Evolutionary conservation across 2,888 invertebrate species (phyloP).

Genomic region (Eulithis prunata): DNA sequence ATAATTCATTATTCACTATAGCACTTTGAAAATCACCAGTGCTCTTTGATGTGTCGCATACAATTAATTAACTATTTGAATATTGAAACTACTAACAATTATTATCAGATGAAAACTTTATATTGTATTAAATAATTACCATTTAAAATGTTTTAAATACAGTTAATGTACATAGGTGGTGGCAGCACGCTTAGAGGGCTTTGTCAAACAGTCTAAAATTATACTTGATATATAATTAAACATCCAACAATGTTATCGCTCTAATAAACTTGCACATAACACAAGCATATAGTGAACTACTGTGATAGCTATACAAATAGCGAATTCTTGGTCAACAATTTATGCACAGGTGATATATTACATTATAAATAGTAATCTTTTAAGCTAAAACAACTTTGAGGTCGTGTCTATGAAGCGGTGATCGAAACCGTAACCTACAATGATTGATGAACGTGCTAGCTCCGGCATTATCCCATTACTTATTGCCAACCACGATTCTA

Average conservation of each 20-base stretch:
- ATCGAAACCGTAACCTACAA: slow-evolving; percentile 57
- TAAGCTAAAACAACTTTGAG: slow-evolving; percentile 62
- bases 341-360: slow-evolving; percentile 66
- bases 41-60: slow-evolving; percentile 64
- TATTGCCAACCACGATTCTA: slow-evolving; percentile 27
- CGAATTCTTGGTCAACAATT: slow-evolving; percentile 68
- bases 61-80: slow-evolving; percentile 63
- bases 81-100: slow-evolving; percentile 62
- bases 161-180: slow-evolving; percentile 70
- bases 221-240: slow-evolving; percentile 59
- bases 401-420: slow-evolving; percentile 67
- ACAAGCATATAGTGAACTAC: slow-evolving; percentile 70
- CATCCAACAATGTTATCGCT: slow-evolving; percentile 58
- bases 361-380: slow-evolving; percentile 57
- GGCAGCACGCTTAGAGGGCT: slow-evolving; percentile 71
- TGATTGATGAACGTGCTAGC: slow-evolving; percentile 17
- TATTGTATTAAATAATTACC: slow-evolving; percentile 73
- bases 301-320: slow-evolving; percentile 64
- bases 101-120: slow-evolving; percentile 65
- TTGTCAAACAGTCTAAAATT: slow-evolving; percentile 68
- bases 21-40: slow-evolving; percentile 66
- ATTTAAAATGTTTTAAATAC: slow-evolving; percentile 75
- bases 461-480: slow-evolving; percentile 29
- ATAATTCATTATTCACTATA: slow-evolving; percentile 54
- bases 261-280: slow-evolving; percentile 68